These are phyloP conservation scores for Scyliorhinus canicula DNA, from an alignment of 2,797 vertebrate species.

Conservation along the genomic window DNA sequence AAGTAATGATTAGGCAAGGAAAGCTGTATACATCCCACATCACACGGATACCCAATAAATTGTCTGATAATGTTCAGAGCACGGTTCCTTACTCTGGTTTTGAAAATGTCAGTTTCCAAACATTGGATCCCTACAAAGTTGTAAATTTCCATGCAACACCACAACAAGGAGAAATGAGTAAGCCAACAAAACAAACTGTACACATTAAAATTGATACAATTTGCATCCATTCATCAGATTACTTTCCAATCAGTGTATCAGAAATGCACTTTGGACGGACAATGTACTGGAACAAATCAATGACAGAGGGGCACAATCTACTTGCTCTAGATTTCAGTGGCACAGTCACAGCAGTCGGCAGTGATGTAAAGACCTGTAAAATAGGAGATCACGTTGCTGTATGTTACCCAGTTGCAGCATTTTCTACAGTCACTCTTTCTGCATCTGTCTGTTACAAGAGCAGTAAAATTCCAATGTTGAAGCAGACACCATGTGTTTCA, in stretches of 20 bases:
- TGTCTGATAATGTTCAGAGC: neutral
- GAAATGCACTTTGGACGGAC: slow-evolving; percentile 61
- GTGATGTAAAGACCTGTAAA: slow-evolving; percentile 45
- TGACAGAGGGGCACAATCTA: slow-evolving; percentile 58
- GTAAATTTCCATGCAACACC: slow-evolving; percentile 56
- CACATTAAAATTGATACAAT: slow-evolving; percentile 65
- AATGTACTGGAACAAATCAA: slow-evolving; percentile 70
- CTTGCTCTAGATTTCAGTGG: slow-evolving; percentile 29
- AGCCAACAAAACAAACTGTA: slow-evolving; percentile 49
- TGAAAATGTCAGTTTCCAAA: slow-evolving; percentile 59
- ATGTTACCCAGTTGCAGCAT: slow-evolving; percentile 66
- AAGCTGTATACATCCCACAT: slow-evolving; percentile 55
- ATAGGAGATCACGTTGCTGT: slow-evolving; percentile 67
- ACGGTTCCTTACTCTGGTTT: slow-evolving; percentile 40
- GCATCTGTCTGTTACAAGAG: slow-evolving; percentile 61
- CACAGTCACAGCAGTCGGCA: slow-evolving; percentile 19
- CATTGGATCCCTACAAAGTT: slow-evolving; percentile 59
- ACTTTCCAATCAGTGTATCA: slow-evolving; percentile 68
- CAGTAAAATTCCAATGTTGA: slow-evolving; percentile 59
- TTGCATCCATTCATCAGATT: slow-evolving; percentile 70
- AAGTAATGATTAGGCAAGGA: slow-evolving; percentile 66
- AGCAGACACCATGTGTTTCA: slow-evolving; percentile 67
- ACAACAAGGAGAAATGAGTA: slow-evolving; percentile 22
- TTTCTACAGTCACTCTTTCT: slow-evolving; percentile 60
- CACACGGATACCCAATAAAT: slow-evolving; percentile 47